Conservation (phyloP, 2,888 invertebrate species). For the Brenthis daphne region DNA sequence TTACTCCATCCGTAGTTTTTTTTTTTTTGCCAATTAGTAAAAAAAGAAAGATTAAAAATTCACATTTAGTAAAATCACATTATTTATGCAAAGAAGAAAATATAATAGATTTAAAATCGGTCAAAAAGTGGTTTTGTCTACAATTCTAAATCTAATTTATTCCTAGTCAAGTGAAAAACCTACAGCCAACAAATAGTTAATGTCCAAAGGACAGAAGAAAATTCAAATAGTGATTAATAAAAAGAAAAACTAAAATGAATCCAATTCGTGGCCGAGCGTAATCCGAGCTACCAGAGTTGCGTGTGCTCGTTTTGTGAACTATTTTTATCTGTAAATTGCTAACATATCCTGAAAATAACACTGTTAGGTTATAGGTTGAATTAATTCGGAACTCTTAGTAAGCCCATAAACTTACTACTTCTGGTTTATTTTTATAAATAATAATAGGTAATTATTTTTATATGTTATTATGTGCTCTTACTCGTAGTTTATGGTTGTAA, state of each 20-base stretch:
- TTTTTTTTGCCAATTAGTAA: too few species aligned
- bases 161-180: conserved; percentile 4
- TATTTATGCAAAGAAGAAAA: too few species aligned
- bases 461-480: too few species aligned
- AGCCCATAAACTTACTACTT: too few species aligned
- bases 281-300: conserved; percentile 26
- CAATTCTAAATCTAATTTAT: neutral
- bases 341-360: conserved; percentile 1
- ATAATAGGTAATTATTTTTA: too few species aligned
- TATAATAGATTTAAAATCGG: neutral
- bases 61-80: too few species aligned
- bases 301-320: conserved; percentile 12
- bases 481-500: too few species aligned
- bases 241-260: conserved; percentile 34
- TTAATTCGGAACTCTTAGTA: too few species aligned
- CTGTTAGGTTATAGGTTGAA: neutral
- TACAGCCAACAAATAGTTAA: conserved; percentile 4
- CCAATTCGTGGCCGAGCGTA: conserved; percentile 37
- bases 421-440: too few species aligned
- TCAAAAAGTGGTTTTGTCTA: neutral
- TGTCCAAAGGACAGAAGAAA: conserved; percentile 24
- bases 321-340: conserved; percentile 8
- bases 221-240: conserved; percentile 38
- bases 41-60: too few species aligned
- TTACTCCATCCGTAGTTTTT: too few species aligned